phyloP scores from a whole-genome alignment of 2,797 vertebrate genomes.

The Falco biarmicus region DNA sequence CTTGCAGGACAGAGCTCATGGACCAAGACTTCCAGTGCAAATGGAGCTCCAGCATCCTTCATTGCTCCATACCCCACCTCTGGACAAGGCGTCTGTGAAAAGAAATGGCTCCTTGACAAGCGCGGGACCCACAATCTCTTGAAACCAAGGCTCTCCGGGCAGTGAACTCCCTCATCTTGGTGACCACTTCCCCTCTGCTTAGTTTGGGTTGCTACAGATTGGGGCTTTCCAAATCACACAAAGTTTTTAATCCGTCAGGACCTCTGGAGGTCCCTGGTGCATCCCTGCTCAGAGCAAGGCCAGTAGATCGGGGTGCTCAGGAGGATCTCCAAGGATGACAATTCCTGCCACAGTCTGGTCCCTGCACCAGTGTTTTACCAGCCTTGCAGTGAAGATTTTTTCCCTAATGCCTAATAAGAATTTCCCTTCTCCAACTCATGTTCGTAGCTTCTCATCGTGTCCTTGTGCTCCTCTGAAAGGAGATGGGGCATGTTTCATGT shows the following conservation, averaged over 20 bases:
- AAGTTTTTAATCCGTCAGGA: rapidly evolving
- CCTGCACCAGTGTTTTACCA: not conserved
- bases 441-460: not conserved
- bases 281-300: not conserved
- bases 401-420: not conserved
- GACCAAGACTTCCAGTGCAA: not conserved
- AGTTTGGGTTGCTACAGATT: not conserved
- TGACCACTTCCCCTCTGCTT: not conserved
- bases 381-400: not conserved
- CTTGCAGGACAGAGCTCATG: not conserved
- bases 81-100: not conserved
- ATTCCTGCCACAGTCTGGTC: not conserved
- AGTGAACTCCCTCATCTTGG: rapidly evolving
- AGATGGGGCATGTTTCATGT: not conserved
- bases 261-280: not conserved
- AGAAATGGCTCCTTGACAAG: not conserved
- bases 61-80: not conserved
- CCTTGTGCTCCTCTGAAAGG: not conserved
- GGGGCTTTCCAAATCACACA: not conserved
- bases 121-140: not conserved
- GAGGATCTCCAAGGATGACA: not conserved
- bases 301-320: not conserved
- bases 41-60: not conserved
- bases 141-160: not conserved
- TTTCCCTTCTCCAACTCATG: not conserved